Evolutionary conservation across 2,113 vertebrate genomes (phyloP).

Genomic region (Vanacampus margaritifer): DNA sequence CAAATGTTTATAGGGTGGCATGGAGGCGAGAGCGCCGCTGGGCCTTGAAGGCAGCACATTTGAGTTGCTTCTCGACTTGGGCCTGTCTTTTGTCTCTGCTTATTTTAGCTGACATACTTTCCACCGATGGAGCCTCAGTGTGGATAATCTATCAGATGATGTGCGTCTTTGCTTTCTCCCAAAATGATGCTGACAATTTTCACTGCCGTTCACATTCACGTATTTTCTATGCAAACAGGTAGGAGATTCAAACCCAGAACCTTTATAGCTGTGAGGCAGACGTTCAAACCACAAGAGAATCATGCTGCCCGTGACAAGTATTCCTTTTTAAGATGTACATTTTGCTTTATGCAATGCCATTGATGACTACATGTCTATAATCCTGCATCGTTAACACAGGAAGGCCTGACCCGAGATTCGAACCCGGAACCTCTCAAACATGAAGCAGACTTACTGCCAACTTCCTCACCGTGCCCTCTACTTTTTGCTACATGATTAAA

Average conservation of each 20-base stretch:
- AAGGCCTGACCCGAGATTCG: background rate
- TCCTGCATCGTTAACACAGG: background rate
- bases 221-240: too few relatives aligned
- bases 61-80: slow-evolving; percentile 53
- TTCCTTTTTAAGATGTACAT: background rate
- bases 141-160: slow-evolving; percentile 74
- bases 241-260: background rate
- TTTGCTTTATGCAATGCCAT: background rate
- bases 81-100: slow-evolving; percentile 63
- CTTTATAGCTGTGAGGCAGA: background rate
- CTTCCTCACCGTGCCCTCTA: too few relatives aligned
- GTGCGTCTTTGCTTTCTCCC: slow-evolving; percentile 70
- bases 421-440: background rate
- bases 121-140: slow-evolving; percentile 61
- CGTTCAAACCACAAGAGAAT: background rate
- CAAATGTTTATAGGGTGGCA: background rate
- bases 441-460: background rate
- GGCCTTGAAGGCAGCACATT: slow-evolving; percentile 31
- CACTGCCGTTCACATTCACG: too few relatives aligned
- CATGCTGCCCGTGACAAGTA: background rate
- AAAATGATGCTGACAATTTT: background rate
- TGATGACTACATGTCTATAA: too few relatives aligned
- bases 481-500: too few relatives aligned
- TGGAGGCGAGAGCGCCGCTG: background rate
- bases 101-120: slow-evolving; percentile 71